A percentile compares a stretch with the other conserved stretches of the same genome.
phyloP scores from a whole-genome alignment of 2,888 invertebrate species.

The Anthoptus insignis region DNA sequence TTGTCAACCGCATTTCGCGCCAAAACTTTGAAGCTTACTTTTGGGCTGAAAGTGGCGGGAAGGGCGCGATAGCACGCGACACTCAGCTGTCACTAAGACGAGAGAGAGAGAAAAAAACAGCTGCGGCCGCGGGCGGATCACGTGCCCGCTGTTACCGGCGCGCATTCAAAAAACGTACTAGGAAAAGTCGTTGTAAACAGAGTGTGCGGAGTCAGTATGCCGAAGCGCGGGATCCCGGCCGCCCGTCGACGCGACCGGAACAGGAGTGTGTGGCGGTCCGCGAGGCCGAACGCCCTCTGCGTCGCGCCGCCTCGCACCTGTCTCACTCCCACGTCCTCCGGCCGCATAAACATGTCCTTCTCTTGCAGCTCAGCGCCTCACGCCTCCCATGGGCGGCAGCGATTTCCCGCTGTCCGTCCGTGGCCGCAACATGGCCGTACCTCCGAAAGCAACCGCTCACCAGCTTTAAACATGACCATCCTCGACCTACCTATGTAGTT shows the following conservation, averaged over 20 bases:
- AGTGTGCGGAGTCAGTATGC: conserved; percentile 76
- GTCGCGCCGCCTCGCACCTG: conserved; percentile 85
- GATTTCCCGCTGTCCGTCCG: conserved; percentile 80
- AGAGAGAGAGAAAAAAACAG: conserved; percentile 82
- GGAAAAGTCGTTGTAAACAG: conserved; percentile 75
- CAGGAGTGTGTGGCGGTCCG: conserved; percentile 83
- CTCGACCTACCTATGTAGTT: conserved; percentile 44
- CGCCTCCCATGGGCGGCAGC: conserved; percentile 87
- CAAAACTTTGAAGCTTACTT: conserved; percentile 71
- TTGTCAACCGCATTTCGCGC: conserved; percentile 74
- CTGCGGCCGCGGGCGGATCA: conserved; percentile 78
- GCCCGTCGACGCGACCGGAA: conserved; percentile 86
- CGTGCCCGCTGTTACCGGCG: conserved; percentile 82
- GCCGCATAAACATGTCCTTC: conserved; percentile 64
- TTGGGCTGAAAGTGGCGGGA: conserved; percentile 74
- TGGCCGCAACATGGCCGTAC: conserved; percentile 82
- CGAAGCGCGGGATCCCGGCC: conserved; percentile 83
- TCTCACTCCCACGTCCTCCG: conserved; percentile 66
- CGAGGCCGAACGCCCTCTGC: conserved; percentile 85
- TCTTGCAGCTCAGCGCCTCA: conserved; percentile 71
- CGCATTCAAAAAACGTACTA: conserved; percentile 81
- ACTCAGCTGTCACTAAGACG: conserved; percentile 76
- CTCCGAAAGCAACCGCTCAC: conserved; percentile 59
- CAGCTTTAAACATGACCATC: conserved; percentile 62
- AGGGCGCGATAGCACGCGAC: conserved; percentile 77